A percentile compares a stretch with the other conserved stretches of the same genome.
phyloP scores from a whole-genome alignment of 2,888 invertebrate genomes.

The Drosophila paramelanica region DNA sequence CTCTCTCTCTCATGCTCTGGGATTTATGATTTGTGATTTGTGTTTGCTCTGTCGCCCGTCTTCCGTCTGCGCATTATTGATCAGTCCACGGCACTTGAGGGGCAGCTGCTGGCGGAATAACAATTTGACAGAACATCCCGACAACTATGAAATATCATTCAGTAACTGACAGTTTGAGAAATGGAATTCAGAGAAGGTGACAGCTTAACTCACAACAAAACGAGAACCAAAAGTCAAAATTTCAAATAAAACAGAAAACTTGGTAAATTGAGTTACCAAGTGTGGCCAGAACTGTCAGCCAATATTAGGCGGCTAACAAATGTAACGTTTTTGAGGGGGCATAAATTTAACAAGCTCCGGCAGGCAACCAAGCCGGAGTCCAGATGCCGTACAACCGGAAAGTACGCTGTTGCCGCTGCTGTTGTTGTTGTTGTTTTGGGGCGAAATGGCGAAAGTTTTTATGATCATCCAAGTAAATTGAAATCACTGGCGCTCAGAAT shows the following conservation, averaged over 20 bases:
- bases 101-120: constrained; percentile 12
- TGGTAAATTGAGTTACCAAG: constrained; percentile 47
- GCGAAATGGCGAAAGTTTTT: constrained; percentile 50
- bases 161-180: constrained; percentile 31
- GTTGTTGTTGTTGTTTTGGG: constrained; percentile 3
- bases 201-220: constrained; percentile 1
- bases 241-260: constrained; percentile 32
- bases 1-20: not conserved
- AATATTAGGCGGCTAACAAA: constrained; percentile 59
- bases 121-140: constrained; percentile 44
- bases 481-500: constrained; percentile 53
- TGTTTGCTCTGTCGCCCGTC: constrained; percentile 16
- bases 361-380: constrained; percentile 8
- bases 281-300: constrained; percentile 46
- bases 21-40: constrained; percentile 44
- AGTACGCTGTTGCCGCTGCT: constrained; percentile 33
- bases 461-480: constrained; percentile 70
- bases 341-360: constrained; percentile 69
- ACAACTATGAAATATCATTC: constrained; percentile 30
- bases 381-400: constrained; percentile 23
- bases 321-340: constrained; percentile 38
- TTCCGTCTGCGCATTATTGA: constrained; percentile 35
- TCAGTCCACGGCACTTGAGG: not conserved
- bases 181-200: constrained; percentile 23
- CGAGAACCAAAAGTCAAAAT: constrained; percentile 6